Evolutionary conservation across 1,140 invertebrate genomes (phyloP).

Genomic region (Aphelenchoides avenae): DNA sequence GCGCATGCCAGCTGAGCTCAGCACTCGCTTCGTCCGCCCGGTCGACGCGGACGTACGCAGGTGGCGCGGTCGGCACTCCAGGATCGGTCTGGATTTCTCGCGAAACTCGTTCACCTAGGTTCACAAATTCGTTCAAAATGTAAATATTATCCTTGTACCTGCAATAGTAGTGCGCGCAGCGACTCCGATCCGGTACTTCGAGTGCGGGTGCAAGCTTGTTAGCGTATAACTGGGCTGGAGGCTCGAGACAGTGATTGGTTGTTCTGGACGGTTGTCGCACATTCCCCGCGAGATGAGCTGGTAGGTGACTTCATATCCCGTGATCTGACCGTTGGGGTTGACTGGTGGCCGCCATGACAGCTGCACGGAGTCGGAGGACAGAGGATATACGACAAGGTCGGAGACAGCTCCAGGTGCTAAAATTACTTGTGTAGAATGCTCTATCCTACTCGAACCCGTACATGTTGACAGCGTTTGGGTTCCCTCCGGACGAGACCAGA

Average conservation of each 20-base stretch:
- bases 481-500: conserved; percentile 44
- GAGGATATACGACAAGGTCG: conserved; percentile 47
- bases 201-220: conserved; percentile 54
- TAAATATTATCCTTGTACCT: conserved; percentile 3
- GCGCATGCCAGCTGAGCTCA: conserved; percentile 55
- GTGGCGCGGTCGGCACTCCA: conserved; percentile 50
- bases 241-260: conserved; percentile 40
- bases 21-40: conserved; percentile 35
- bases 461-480: conserved; percentile 51
- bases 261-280: conserved; percentile 47
- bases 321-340: conserved; percentile 56
- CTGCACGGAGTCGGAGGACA: conserved; percentile 51
- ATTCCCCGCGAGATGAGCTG: conserved; percentile 58
- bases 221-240: conserved; percentile 46
- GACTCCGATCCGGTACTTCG: conserved; percentile 56
- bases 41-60: conserved; percentile 50
- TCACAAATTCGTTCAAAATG: conserved; percentile 1
- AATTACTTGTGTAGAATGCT: conserved; percentile 1
- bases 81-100: conserved; percentile 58
- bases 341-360: conserved; percentile 53
- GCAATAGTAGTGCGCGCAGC: conserved; percentile 51
- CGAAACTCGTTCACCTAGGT: conserved; percentile 48
- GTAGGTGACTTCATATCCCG: conserved; percentile 56
- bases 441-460: conserved; percentile 15
- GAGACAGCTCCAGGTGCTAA: conserved; percentile 51